A percentile compares a stretch with the other conserved stretches of the same genome.
These are phyloP conservation scores for Hippopotamyrus pictus DNA, from an alignment of 2,797 vertebrate genomes.

Conservation along the genomic window DNA sequence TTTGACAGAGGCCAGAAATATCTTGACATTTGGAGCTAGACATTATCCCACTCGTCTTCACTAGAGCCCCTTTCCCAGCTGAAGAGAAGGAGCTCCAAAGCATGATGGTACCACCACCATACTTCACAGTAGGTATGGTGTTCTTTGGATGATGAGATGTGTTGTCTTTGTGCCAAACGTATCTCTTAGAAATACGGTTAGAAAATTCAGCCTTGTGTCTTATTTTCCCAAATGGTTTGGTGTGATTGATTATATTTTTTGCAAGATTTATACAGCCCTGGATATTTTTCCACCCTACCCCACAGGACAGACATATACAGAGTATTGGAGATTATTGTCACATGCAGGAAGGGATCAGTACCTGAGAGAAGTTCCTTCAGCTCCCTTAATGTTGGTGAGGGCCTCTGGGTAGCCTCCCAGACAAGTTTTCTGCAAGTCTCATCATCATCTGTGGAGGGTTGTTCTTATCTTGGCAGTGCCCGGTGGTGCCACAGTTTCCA, in stretches of 20 bases:
- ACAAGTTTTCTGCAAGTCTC: background rate
- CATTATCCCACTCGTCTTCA: background rate
- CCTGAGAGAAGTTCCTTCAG: background rate
- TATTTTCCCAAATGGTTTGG: background rate
- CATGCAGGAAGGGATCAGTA: background rate
- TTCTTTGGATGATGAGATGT: background rate
- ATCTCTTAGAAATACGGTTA: background rate
- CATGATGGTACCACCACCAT: background rate
- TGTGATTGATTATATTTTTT: background rate
- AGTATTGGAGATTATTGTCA: background rate
- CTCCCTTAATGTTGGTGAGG: background rate
- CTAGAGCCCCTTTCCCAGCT: background rate
- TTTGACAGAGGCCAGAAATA: background rate
- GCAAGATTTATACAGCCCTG: background rate
- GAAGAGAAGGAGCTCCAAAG: background rate
- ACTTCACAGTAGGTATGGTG: background rate
- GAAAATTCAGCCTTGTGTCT: background rate
- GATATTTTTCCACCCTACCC: background rate
- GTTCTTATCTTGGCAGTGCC: background rate
- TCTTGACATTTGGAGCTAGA: constrained; percentile 5
- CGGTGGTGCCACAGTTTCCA: background rate
- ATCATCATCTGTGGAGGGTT: background rate
- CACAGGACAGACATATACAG: background rate
- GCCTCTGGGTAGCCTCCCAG: background rate
- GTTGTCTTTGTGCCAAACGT: background rate